These are phyloP conservation scores for Turritopsis dohrnii DNA, from an alignment of 30 jellyfish, hydroid and myxozoan species.

Conservation along the genomic window DNA sequence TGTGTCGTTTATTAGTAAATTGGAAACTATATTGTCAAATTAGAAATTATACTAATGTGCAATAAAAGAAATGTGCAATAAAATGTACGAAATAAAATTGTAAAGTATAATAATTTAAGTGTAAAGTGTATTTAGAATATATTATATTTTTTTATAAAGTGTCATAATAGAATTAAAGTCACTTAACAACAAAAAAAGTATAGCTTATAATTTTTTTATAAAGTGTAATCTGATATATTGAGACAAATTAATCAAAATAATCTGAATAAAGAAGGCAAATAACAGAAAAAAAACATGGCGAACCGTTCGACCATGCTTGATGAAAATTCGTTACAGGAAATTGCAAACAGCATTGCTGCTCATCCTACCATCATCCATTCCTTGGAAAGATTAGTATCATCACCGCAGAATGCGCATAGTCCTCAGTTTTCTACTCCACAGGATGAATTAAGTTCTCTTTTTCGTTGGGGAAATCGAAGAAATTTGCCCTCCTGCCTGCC, in stretches of 20 bases:
- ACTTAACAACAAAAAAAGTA: too few species aligned
- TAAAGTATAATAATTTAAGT: too few species aligned
- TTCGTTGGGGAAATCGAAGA: slow-evolving; percentile 7
- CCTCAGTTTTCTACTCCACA: slow-evolving; percentile 5
- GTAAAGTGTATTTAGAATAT: background rate
- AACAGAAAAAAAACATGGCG: background rate
- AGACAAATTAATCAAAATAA: background rate
- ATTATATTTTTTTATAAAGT: too few species aligned
- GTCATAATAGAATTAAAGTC: too few species aligned
- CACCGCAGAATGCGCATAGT: background rate
- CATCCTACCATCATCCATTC: background rate
- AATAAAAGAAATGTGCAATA: too few species aligned
- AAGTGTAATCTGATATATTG: background rate
- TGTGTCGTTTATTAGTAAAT: too few species aligned
- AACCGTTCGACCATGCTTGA: background rate
- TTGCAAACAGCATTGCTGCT: background rate
- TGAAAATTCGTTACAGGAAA: background rate
- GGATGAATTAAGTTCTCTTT: background rate
- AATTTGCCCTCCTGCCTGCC: too few species aligned
- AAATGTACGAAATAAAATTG: too few species aligned
- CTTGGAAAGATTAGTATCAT: background rate
- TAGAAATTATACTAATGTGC: too few species aligned
- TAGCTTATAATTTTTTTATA: too few species aligned
- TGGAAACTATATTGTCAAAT: too few species aligned
- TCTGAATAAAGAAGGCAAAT: background rate